Percentiles rank a stretch among this genome's conserved stretches.
These are phyloP conservation scores for Listronotus bonariensis DNA, from an alignment of 1,140 invertebrate genomes.

Conservation along the genomic window DNA sequence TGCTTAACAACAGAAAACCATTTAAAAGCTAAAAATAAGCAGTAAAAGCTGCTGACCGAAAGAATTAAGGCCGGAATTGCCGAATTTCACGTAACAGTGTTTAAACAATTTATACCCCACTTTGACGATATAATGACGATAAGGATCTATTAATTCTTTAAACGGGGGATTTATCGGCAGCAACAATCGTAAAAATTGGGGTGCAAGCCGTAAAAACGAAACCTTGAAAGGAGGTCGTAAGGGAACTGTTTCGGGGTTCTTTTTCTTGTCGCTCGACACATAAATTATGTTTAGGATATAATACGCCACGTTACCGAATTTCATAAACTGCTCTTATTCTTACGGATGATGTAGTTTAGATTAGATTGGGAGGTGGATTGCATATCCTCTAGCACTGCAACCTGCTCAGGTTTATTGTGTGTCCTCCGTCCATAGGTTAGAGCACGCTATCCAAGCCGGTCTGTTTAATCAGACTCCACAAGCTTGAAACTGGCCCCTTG, in stretches of 20 bases:
- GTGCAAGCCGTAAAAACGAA: conserved; percentile 23
- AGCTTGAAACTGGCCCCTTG: no score
- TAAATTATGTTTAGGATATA: conserved; percentile 21
- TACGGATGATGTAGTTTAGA: no score
- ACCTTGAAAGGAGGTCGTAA: conserved; percentile 3
- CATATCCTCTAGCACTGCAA: no score
- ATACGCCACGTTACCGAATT: neutral
- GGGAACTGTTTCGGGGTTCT: conserved; percentile 18
- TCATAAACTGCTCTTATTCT: neutral
- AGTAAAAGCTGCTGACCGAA: neutral
- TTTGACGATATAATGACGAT: conserved; percentile 17
- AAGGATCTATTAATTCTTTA: conserved; percentile 30
- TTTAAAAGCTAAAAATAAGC: conserved; percentile 1
- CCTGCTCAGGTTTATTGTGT: no score
- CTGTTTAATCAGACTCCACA: no score
- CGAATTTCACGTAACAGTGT: conserved; percentile 11
- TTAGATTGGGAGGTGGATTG: no score
- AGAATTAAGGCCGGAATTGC: conserved; percentile 9
- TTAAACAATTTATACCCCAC: conserved; percentile 11
- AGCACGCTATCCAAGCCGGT: no score
- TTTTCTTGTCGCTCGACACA: conserved; percentile 22
- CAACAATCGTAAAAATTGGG: conserved; percentile 31
- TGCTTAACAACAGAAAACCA: no score
- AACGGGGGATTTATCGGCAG: conserved; percentile 20
- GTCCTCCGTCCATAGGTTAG: no score